Evolutionary conservation across 2,797 vertebrate species (phyloP).

Genomic region (Pygocentrus nattereri): DNA sequence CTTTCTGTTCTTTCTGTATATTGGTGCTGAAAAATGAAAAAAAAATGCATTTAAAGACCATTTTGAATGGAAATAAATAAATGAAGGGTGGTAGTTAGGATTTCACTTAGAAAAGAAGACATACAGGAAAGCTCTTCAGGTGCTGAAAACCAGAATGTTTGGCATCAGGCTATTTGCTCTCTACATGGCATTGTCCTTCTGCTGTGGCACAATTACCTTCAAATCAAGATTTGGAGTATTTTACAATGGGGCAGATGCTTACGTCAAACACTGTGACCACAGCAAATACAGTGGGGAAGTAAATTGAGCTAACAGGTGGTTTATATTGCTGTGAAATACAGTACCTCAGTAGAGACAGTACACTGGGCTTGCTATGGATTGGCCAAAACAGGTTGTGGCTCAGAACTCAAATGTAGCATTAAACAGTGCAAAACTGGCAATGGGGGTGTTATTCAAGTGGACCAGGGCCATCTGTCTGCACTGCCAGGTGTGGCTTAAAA

Average conservation of each 20-base stretch:
- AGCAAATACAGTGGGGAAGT: slow-evolving; percentile 59
- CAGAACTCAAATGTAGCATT: slow-evolving; percentile 80
- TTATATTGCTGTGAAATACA: slow-evolving; percentile 57
- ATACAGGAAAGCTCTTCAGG: neutral
- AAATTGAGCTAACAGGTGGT: slow-evolving; percentile 75
- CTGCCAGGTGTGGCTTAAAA: slow-evolving; percentile 52
- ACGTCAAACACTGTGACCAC: slow-evolving; percentile 66
- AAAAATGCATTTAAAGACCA: too few species aligned
- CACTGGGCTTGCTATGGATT: slow-evolving; percentile 71
- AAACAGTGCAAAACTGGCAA: slow-evolving; percentile 80
- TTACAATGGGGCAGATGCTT: slow-evolving; percentile 70
- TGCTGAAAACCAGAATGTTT: slow-evolving; percentile 12
- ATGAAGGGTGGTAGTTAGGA: too few species aligned
- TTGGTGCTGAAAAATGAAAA: too few species aligned
- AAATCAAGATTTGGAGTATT: slow-evolving; percentile 67
- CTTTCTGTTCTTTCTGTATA: too few species aligned
- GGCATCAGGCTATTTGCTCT: slow-evolving; percentile 30
- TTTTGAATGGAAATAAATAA: neutral
- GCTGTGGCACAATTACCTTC: slow-evolving; percentile 64
- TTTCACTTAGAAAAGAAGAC: neutral
- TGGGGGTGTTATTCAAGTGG: slow-evolving; percentile 70
- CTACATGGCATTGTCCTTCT: slow-evolving; percentile 60
- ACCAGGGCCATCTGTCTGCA: slow-evolving; percentile 79
- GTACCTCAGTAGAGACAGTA: slow-evolving; percentile 21
- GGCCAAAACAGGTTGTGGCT: slow-evolving; percentile 76